A percentile compares a stretch with the other conserved stretches of the same genome.
Conservation (phyloP, 2,113 vertebrate genomes). For the Drymodes brunneopygia region DNA sequence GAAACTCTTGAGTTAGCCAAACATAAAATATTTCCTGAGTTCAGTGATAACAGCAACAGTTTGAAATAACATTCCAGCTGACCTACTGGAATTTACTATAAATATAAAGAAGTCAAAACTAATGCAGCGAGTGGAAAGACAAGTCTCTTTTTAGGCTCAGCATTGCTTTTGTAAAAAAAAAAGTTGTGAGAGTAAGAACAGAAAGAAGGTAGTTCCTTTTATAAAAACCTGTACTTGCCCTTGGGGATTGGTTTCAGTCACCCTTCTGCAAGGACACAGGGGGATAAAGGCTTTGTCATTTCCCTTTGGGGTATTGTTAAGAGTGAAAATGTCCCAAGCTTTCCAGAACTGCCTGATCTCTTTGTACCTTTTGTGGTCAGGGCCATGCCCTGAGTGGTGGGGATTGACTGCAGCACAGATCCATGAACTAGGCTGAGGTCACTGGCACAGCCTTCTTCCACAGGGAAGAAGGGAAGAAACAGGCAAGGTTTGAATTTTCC, state of each 20-base stretch:
- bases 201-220: neutral
- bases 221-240: neutral
- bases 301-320: neutral
- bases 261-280: neutral
- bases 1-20: neutral
- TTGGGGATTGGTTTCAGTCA: neutral
- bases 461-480: neutral
- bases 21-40: neutral
- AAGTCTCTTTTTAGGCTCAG: neutral
- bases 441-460: neutral
- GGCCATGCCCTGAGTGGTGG: accelerated
- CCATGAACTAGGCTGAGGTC: neutral
- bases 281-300: neutral
- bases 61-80: neutral
- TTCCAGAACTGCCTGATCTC: neutral
- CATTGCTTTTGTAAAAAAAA: neutral
- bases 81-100: neutral
- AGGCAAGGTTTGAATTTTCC: neutral
- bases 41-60: neutral
- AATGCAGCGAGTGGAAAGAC: neutral
- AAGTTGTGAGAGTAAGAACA: neutral
- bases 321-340: neutral
- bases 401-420: accelerated
- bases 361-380: neutral
- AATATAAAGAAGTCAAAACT: neutral